Evolutionary conservation across 2,113 vertebrate genomes (phyloP), one percentile per base, ranked within the genome.

Genomic region (Oostethus manadensis): DNA sequence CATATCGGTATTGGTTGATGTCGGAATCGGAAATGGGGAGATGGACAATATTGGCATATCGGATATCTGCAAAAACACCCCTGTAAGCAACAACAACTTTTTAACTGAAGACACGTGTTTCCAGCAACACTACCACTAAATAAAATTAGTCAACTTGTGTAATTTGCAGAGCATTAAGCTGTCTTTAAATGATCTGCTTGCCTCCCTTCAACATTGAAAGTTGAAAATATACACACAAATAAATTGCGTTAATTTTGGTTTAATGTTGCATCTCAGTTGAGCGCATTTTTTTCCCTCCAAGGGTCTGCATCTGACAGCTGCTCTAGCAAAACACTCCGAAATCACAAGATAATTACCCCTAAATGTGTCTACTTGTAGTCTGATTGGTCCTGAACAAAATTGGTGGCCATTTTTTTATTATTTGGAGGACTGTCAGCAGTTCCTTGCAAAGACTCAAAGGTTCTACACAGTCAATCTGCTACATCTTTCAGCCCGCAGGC

Each of bases 231-330:
- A 10, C 3, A 55, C 8, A 44, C 20, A 40, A n/a, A 50, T 38
- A 29, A 50, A 38, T 50, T 53, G 33, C 6, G 46, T 33, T n/a
- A 18, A 44, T 29, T 60, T 13, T n/a, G 11, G 29, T 58, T 54
- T 59, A 13, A 44, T 23, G 38, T n/a, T 59, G 45, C 33, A 17
- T 66, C 60, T 66, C 40, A 67, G 62, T 72, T 72, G 45, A 44
- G 42, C 42, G 46, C 16, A 0, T 54, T 46, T 44, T 23, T 22
- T 17, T 48, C 5, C 5, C 78, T 70, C 50, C 68, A 64, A 71
- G 56, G 26, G 40, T 18, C 29, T 15, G 8, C 60, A 73, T 63
- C 18, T 64, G 64, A 66, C 70, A 71, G 64, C 62, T 78, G 66
- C 49, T 66, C 11, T 33, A 29, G 44, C 23, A 46, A 26, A 33